These are phyloP conservation scores for Menura novaehollandiae DNA, from an alignment of 2,113 vertebrate genomes.

Conservation along the genomic window DNA sequence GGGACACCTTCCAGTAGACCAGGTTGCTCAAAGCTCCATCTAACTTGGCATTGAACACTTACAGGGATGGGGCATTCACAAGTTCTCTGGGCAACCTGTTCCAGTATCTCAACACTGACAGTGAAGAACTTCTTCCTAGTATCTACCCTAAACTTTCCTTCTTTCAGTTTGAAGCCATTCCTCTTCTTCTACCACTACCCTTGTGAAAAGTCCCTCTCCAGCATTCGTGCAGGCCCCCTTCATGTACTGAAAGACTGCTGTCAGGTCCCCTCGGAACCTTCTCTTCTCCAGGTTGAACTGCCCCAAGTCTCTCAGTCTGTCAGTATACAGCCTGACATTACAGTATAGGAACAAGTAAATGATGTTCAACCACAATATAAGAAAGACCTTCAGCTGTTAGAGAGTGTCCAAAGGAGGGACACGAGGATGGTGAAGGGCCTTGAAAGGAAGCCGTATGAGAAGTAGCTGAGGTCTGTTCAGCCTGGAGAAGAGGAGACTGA, in stretches of 20 bases:
- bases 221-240: background rate
- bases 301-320: background rate
- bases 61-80: background rate
- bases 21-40: background rate
- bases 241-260: background rate
- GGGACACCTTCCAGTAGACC: background rate
- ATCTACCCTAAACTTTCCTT: background rate
- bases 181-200: background rate
- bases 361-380: background rate
- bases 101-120: background rate
- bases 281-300: background rate
- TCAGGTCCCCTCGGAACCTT: background rate
- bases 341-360: background rate
- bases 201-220: background rate
- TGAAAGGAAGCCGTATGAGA: background rate
- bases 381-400: background rate
- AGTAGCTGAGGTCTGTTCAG: background rate
- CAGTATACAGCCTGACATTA: background rate
- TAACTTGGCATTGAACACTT: background rate
- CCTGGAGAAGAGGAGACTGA: background rate
- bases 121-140: background rate
- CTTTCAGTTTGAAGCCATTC: background rate
- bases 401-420: background rate
- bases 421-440: rapidly evolving
- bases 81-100: background rate